phyloP scores from a whole-genome alignment of 2,888 invertebrate species.

The Neelides folsomi region DNA sequence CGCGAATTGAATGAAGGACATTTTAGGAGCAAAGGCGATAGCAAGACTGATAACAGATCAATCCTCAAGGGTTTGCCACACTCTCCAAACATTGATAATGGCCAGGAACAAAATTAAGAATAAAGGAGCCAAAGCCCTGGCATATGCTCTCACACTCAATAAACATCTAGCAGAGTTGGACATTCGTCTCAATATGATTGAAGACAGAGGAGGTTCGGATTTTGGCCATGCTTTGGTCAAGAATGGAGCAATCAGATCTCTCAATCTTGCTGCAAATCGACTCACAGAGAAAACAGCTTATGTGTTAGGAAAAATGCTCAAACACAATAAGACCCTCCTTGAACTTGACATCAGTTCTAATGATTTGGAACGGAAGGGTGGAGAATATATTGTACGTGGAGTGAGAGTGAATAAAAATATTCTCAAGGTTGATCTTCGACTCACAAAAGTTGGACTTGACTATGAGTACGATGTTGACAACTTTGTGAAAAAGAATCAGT shows the following conservation, averaged over 20 bases:
- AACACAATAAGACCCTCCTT: slow-evolving; percentile 19
- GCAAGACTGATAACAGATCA: slow-evolving; percentile 22
- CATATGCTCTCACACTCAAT: slow-evolving; percentile 23
- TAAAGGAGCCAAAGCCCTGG: slow-evolving; percentile 29
- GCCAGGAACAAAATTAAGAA: slow-evolving; percentile 26
- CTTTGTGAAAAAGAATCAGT: slow-evolving; percentile 17
- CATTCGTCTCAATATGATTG: slow-evolving; percentile 22
- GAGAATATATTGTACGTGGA: slow-evolving; percentile 21
- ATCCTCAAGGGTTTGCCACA: slow-evolving; percentile 15
- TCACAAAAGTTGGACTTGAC: slow-evolving; percentile 15
- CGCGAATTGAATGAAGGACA: no score
- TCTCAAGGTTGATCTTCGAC: slow-evolving; percentile 22
- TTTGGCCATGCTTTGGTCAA: slow-evolving; percentile 26
- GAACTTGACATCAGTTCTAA: slow-evolving; percentile 30
- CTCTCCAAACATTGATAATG: slow-evolving; percentile 23
- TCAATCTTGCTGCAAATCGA: slow-evolving; percentile 24
- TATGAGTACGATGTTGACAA: slow-evolving; percentile 18
- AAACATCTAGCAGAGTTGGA: slow-evolving; percentile 18
- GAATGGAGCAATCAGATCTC: slow-evolving; percentile 13
- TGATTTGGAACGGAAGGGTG: slow-evolving; percentile 23
- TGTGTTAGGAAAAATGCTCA: slow-evolving; percentile 28
- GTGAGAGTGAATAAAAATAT: slow-evolving; percentile 20
- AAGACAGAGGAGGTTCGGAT: slow-evolving; percentile 21
- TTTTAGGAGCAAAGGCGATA: slow-evolving; percentile 25
- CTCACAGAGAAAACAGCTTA: slow-evolving; percentile 20